Evolutionary conservation across 2,113 vertebrate genomes (phyloP), one percentile per base, ranked within the genome.

Genomic region (Hypanus sabinus): DNA sequence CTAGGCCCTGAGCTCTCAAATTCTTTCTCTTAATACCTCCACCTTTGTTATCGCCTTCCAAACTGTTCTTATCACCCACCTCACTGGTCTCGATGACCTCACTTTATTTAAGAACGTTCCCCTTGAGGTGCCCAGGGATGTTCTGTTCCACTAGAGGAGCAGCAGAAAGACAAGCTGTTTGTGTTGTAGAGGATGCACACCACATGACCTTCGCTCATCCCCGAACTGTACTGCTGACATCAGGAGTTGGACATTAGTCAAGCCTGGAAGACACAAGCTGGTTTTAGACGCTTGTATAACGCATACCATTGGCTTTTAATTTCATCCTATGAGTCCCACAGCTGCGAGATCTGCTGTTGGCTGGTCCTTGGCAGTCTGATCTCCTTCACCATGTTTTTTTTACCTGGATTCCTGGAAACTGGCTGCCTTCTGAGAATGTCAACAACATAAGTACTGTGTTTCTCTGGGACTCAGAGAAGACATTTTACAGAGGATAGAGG

Each of bases 281-380:
- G 68, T 75, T 73, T 65, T 75, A 46, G 91, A 73, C 10, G 5
- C 91, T 73, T 55, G 91, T 73, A 73, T 93, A 75, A 73, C 27
- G 70, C 33, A 93, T 55, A 73, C 70, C 70, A 27, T 1, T 11
- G n/a, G 91, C 68, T 71, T 73, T 75, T 93, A 71, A 93, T 93
- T 93, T 93, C 91, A 93, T 27, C 68, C 20, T 46, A 38, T 93
- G 90, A 93, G 46, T 93, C 90, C 70, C 91, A 93, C 91, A 93
- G 91, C 91, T 93, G 91, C 14, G 33, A 46, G 3, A 68, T 38
- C 10, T 75, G 10, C 36, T 73, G 20, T 71, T 93, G 68, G 91
- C 91, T 73, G 20, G 20, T 27, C 70, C 36, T 5, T 22, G 4
- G 3, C 5, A 0, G 36, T 0, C 3, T 46, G 24, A 46, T 36